Conservation (phyloP, 2,888 invertebrate species). For the Caenorhabditis macrosperma region DNA sequence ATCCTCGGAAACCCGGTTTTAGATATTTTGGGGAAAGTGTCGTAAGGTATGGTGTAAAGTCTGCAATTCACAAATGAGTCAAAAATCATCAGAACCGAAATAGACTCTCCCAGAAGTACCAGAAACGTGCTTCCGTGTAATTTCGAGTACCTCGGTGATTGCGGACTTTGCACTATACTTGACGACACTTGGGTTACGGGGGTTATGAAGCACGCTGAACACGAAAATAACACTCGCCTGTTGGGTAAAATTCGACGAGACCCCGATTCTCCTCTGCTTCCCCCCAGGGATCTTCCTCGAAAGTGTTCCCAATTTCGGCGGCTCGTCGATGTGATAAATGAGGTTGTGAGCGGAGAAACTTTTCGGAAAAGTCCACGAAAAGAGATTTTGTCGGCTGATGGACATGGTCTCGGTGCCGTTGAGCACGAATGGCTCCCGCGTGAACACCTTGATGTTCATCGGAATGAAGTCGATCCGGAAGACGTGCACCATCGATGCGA, state of each 20-base stretch:
- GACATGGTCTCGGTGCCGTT: slow-evolving; percentile 74
- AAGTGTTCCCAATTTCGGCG: slow-evolving; percentile 79
- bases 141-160: too few species aligned
- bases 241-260: slow-evolving; percentile 80
- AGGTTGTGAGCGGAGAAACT: slow-evolving; percentile 65
- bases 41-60: too few species aligned
- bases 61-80: too few species aligned
- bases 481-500: slow-evolving; percentile 73
- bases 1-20: too few species aligned
- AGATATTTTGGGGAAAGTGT: too few species aligned
- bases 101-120: too few species aligned
- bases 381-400: slow-evolving; percentile 71
- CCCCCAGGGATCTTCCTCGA: slow-evolving; percentile 64
- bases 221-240: slow-evolving; percentile 58
- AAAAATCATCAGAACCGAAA: too few species aligned
- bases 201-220: too few species aligned
- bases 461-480: slow-evolving; percentile 78
- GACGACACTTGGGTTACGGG: too few species aligned
- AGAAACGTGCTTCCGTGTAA: too few species aligned
- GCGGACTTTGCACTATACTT: too few species aligned
- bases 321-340: slow-evolving; percentile 77
- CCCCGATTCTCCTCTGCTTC: slow-evolving; percentile 75
- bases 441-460: slow-evolving; percentile 78
- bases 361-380: slow-evolving; percentile 79
- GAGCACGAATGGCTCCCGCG: slow-evolving; percentile 76